Evolutionary conservation across 2,113 vertebrate species (phyloP).

Genomic region (Notothenia rossii): DNA sequence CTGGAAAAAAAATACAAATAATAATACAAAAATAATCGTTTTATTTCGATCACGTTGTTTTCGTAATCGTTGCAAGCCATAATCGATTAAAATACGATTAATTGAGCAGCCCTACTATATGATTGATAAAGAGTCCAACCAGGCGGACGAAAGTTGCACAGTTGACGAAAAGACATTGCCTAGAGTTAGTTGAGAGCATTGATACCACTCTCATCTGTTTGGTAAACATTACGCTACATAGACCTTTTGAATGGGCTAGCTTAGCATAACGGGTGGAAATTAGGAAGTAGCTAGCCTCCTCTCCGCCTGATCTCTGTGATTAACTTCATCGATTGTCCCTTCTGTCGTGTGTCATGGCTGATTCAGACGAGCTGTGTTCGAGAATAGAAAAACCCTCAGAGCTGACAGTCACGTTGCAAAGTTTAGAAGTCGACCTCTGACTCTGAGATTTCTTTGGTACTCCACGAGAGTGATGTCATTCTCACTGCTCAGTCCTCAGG

Average conservation of each 20-base stretch:
- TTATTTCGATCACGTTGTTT: too few species aligned
- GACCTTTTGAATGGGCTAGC: background rate
- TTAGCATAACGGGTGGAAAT: background rate
- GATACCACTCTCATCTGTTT: background rate
- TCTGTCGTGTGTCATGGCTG: background rate
- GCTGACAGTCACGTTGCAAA: background rate
- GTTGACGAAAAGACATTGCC: too few species aligned
- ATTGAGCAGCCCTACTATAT: too few species aligned
- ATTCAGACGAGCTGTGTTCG: background rate
- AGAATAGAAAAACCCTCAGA: background rate
- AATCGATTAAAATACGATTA: too few species aligned
- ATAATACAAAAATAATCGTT: too few species aligned
- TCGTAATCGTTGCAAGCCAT: too few species aligned
- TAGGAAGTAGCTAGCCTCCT: background rate
- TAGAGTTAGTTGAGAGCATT: background rate
- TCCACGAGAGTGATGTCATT: constrained; percentile 62
- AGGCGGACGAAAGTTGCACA: too few species aligned
- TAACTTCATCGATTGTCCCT: background rate
- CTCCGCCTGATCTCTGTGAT: background rate
- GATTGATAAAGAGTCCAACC: too few species aligned
- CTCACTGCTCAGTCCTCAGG: constrained; percentile 34
- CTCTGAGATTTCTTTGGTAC: constrained; percentile 49
- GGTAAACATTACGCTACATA: background rate
- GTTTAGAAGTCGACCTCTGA: constrained; percentile 23
- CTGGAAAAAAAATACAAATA: too few species aligned